Conservation (phyloP, 2,797 vertebrate species). For the Intellagama lesueurii region DNA sequence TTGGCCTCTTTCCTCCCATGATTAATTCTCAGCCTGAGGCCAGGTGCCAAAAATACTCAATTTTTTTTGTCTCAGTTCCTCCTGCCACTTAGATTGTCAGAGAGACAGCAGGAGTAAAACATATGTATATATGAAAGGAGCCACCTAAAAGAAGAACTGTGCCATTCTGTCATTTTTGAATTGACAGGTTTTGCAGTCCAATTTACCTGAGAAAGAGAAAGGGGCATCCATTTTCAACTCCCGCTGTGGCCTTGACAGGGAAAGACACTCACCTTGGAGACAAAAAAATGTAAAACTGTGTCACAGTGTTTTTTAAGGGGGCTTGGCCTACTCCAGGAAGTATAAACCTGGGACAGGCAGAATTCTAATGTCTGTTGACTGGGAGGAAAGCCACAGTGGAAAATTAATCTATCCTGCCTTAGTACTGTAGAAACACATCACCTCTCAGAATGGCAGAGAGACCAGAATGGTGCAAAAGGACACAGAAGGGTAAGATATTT, state of each 20-base stretch:
- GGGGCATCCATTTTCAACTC: conserved; percentile 78
- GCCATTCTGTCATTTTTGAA: conserved; percentile 81
- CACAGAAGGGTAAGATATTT: conserved; percentile 30
- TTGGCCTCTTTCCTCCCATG: conserved; percentile 77
- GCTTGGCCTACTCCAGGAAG: conserved; percentile 67
- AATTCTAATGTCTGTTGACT: conserved; percentile 55
- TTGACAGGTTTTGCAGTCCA: conserved; percentile 81
- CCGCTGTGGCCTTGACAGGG: conserved; percentile 78
- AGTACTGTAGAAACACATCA: conserved; percentile 43
- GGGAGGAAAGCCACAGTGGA: conserved; percentile 47
- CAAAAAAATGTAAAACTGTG: conserved; percentile 75
- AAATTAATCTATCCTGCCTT: conserved; percentile 55
- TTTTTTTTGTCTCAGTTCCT: conserved; percentile 77
- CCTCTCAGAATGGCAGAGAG: conserved; percentile 45
- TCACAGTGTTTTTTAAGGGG: conserved; percentile 71
- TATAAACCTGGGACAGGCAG: conserved; percentile 61
- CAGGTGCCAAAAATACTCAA: conserved; percentile 78
- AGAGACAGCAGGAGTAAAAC: conserved; percentile 78
- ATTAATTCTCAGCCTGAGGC: conserved; percentile 82
- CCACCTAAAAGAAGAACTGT: conserved; percentile 79
- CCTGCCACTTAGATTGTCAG: conserved; percentile 83
- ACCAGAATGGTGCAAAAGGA: conserved; percentile 21
- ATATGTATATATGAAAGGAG: conserved; percentile 73
- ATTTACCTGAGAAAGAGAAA: conserved; percentile 76
- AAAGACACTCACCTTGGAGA: conserved; percentile 76